Conservation (phyloP, 2,888 invertebrate species). For the Tipula unca region DNA sequence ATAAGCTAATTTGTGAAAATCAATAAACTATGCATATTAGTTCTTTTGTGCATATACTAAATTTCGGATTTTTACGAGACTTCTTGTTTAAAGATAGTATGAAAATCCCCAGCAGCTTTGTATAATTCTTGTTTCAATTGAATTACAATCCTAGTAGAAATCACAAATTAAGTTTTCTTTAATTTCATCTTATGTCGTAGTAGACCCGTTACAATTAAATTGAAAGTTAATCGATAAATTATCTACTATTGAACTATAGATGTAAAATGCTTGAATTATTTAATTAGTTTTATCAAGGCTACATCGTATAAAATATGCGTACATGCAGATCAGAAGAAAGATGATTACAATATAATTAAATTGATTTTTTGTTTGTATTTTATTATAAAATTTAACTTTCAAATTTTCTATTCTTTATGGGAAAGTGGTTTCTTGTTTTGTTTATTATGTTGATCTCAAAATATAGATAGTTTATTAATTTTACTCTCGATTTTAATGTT, state of each 20-base stretch:
- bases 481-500: not conserved
- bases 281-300: not conserved
- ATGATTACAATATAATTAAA: not conserved
- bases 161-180: too few species aligned
- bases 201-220: not conserved
- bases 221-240: not conserved
- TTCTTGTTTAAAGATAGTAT: too few species aligned
- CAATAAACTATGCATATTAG: too few species aligned
- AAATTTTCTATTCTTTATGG: not conserved
- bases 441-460: not conserved
- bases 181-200: too few species aligned
- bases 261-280: not conserved
- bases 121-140: too few species aligned
- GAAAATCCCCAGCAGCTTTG: too few species aligned
- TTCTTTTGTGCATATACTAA: too few species aligned
- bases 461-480: not conserved
- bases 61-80: too few species aligned
- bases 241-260: not conserved
- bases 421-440: not conserved
- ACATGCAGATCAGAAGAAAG: not conserved
- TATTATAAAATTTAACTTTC: not conserved
- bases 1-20: too few species aligned
- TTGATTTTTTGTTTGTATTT: not conserved
- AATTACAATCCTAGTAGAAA: too few species aligned
- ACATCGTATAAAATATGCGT: too few species aligned